Base-by-base conservation (phyloP, 2,888 invertebrate genomes). In the Amphiduros pacificus region DNA sequence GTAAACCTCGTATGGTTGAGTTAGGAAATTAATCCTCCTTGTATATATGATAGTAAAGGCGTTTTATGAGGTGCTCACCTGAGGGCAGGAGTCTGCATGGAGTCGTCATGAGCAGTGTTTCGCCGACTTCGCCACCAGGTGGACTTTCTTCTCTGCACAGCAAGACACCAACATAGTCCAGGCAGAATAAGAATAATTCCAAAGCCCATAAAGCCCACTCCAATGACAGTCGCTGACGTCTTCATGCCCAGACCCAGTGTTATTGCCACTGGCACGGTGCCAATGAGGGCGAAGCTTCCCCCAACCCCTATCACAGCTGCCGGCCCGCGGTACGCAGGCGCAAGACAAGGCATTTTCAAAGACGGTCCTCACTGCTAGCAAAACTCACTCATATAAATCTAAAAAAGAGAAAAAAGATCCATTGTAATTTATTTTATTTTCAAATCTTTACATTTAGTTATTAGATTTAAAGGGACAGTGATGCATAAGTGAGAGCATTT, bases 151-250 rank as follows among this genome's bases (percentile, higher is more conserved):
- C 59, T 51, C 29, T 59, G 59, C 14, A 53, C 36, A 1, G 59
- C 59, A 27, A 59, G 40, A 28, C 52, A 53, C 59, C 59, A 59
- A 24, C 59, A 59, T 14, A 59, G 31, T 29, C 68, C 70, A 1
- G 70, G 70, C 24, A 70, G 40, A n/a, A 68, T 60, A 14, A 70
- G 56, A 51, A 68, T 48, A 20, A 68, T 32, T 9, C 70, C 70
- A 56, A 70, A 70, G 9, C 70, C 70, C 14, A 70, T 63, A 64
- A 70, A 66, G 20, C 70, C 70, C 9, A 69, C 61, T 5, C 70
- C 70, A 20, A 70, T 70, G 48, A 70, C 66, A 9, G 68, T 64
- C 2, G 70, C 70, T 40, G 70, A 70, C 49, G 61, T 60, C 50
- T 62, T 64, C 22, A 65, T 63, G 31, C 65, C 64, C 4, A 66